Base-by-base conservation (phyloP, 1,140 invertebrate species). In the Drosophila sp. region DNA sequence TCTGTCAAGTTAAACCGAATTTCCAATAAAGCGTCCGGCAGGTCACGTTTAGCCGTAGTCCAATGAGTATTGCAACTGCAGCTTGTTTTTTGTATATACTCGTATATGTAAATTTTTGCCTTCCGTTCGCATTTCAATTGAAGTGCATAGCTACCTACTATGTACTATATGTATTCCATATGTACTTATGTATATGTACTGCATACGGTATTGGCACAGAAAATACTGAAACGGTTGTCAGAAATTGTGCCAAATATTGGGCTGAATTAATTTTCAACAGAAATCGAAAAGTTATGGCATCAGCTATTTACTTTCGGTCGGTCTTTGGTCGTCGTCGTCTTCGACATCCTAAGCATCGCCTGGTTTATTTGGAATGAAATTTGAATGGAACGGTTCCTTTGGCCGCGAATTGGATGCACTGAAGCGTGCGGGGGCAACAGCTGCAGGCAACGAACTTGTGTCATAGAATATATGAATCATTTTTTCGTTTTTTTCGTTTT, bases 361-460 rank as follows among this genome's bases (percentile, higher is more conserved):
- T 56, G 48, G 27, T 61, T 73, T 76, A 72, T 61, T 45, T 18
- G 29, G 70, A 76, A 76, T 76, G 70, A 76, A 76, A 76, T 76
- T 67, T 73, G 74, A 76, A 73, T 62, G 62, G 34, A 11, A 8
- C 27, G n/a, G 45, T 32, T 25, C 21, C 38, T 14, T 34, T 69
- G 66, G 57, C 0, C 48, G 34, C 50, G 67, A 8, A 5, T 41
- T 53, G 32, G 36, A 65, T 72, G 74, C 74, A 72, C 38, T 73
- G 50, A 73, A 67, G 70, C 74, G 45, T 76, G 56, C 8, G 45
- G 63, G 29, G 48, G 61, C 46, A 66, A 62, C 74, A 76, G 63
- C 74, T 76, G 74, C 57, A 56, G 34, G 43, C 38, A 66, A 51
- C 70, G 14, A 72, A 61, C 56, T 72, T 76, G 51, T 65, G 61